Conservation (phyloP, 1,140 invertebrate species). For the Drosophila erecta region DNA sequence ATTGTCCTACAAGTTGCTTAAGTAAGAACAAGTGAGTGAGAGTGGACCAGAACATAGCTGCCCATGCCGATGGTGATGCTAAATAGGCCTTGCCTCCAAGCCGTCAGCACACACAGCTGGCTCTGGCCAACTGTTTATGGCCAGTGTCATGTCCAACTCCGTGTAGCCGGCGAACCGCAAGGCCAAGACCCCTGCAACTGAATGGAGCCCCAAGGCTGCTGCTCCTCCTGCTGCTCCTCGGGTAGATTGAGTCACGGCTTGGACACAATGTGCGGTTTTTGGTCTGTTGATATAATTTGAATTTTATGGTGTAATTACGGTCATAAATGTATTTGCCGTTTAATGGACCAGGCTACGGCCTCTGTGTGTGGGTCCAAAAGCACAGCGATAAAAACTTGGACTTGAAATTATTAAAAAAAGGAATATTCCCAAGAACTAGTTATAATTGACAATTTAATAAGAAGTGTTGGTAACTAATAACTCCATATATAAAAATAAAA, state of each 20-base stretch:
- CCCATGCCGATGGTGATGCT: slow-evolving; percentile 18
- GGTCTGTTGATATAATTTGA: slow-evolving; percentile 83
- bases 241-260: slow-evolving; percentile 60
- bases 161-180: slow-evolving; percentile 48
- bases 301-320: slow-evolving; percentile 84
- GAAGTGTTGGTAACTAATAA: no score
- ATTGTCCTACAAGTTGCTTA: slow-evolving; percentile 75
- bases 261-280: slow-evolving; percentile 71
- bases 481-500: no score
- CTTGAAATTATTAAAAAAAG: no score
- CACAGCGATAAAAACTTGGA: slow-evolving; percentile 15
- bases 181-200: slow-evolving; percentile 42
- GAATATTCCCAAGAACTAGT: no score
- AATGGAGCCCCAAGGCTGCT: slow-evolving; percentile 17
- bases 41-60: slow-evolving; percentile 30
- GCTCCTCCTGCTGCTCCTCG: not conserved
- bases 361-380: slow-evolving; percentile 13
- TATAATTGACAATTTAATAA: no score
- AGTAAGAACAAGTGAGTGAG: slow-evolving; percentile 55
- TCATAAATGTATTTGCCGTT: slow-evolving; percentile 83
- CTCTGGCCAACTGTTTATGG: slow-evolving; percentile 35
- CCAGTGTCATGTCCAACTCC: slow-evolving; percentile 54
- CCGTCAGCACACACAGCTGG: slow-evolving; percentile 31
- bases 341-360: slow-evolving; percentile 55
- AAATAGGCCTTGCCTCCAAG: slow-evolving; percentile 38